Conservation (phyloP, 2,888 invertebrate genomes). For the Hofmannophila pseudospretella region DNA sequence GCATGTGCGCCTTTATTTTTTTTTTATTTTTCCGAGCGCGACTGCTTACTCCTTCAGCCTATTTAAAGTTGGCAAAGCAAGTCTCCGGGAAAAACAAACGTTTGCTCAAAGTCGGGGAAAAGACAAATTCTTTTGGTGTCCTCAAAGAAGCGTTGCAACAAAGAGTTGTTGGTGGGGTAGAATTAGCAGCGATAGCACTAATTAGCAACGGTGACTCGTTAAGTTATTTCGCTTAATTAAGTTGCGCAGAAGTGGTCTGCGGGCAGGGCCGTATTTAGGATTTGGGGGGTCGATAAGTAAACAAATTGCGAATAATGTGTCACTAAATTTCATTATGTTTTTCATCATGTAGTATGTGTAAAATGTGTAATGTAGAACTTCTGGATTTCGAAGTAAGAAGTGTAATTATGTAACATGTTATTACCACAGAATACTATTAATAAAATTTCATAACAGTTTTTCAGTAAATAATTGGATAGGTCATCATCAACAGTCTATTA, state of each 20-base stretch:
- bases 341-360: too few species aligned
- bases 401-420: too few species aligned
- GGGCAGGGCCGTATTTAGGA: constrained; percentile 30
- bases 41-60: constrained; percentile 23
- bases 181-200: constrained; percentile 74
- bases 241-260: constrained; percentile 75
- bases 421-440: too few species aligned
- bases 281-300: constrained; percentile 30
- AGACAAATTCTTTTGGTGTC: constrained; percentile 75
- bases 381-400: too few species aligned
- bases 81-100: constrained; percentile 63
- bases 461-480: too few species aligned
- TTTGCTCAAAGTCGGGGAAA: constrained; percentile 66
- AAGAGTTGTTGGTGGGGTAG: constrained; percentile 69
- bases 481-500: too few species aligned
- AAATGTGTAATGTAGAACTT: too few species aligned
- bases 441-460: too few species aligned
- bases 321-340: too few species aligned
- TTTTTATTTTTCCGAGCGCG: constrained; percentile 16
- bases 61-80: constrained; percentile 22
- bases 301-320: too few species aligned
- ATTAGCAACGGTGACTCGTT: constrained; percentile 75
- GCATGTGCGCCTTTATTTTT: constrained; percentile 19
- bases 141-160: constrained; percentile 72
- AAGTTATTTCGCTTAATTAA: constrained; percentile 78